Conservation (phyloP, 1,140 invertebrate genomes). For the Trichonephila clavipes region DNA sequence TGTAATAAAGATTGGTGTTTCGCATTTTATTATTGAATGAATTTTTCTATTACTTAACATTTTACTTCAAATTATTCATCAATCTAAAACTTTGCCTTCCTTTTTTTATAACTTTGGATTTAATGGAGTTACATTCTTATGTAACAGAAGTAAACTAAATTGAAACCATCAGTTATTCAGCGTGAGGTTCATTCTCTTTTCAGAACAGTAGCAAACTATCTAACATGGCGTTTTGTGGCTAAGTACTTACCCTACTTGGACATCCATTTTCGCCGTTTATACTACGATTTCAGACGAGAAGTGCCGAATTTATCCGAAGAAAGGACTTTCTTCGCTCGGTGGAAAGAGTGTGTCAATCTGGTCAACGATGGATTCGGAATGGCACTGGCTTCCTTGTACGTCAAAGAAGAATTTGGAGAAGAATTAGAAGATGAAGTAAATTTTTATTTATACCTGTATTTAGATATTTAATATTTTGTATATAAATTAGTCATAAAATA, state of each 20-base stretch:
- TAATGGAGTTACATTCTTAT: no score
- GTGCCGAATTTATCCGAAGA: slow-evolving; percentile 77
- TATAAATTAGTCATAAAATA: no score
- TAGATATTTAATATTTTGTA: no score
- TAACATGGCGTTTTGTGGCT: slow-evolving; percentile 84
- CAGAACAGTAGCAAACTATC: slow-evolving; percentile 83
- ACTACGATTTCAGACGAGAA: slow-evolving; percentile 81
- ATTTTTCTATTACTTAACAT: no score
- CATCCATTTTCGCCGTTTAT: slow-evolving; percentile 82
- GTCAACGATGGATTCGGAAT: slow-evolving; percentile 84
- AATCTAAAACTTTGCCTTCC: no score
- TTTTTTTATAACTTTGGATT: no score
- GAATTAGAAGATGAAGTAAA: slow-evolving; percentile 82
- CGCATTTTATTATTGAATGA: no score
- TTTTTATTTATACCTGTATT: not conserved
- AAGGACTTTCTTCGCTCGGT: slow-evolving; percentile 80
- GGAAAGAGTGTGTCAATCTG: slow-evolving; percentile 84
- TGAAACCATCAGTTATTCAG: no score
- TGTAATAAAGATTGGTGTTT: no score
- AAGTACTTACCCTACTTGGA: slow-evolving; percentile 83
- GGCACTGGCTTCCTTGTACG: slow-evolving; percentile 83
- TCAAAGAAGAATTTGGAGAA: slow-evolving; percentile 82
- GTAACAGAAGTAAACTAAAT: no score
- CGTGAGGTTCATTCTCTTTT: not conserved
- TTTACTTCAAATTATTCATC: no score